Base-by-base conservation (phyloP, 2,113 vertebrate species). In the Chionis minor region DNA sequence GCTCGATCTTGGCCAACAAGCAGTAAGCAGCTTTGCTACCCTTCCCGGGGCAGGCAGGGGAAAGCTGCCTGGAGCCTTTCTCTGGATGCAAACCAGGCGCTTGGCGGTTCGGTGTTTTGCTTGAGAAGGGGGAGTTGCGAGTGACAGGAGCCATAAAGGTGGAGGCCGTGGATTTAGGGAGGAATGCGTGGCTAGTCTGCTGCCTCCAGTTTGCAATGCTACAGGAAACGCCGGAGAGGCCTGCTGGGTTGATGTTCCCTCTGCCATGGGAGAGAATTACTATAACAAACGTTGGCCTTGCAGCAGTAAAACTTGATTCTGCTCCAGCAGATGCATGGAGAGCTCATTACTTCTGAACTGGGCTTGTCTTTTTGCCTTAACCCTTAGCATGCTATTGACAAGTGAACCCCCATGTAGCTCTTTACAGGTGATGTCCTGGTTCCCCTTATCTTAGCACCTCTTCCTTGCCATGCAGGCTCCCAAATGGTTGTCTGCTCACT, bases 271-370 rank as follows among this genome's bases (percentile, higher is more conserved):
- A 95, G 75, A 81, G 94, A 95, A 94, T 71, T 85, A 61, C 67
- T 97, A 80, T 94, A 97, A 90, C 84, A 96, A 97, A 92, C 35
- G 8, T 49, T 58, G 89, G 82, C 82, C 28, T 92, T 74, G 94
- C 65, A 81, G 63, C 69, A 5, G 11, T 54, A 69, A 51, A n/a
- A n/a, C 7, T 30, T 45, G 51, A 38, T 58, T 67, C 66, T 33
- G n/a, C 79, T 96, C 87, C 95, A 94, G 81, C 54, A 73, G 72
- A 67, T 32, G 14, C 91, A 42, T 94, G 97, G 87, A 84, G 94
- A 97, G 82, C 82, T 97, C 89, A 5, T 97, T 70, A 88, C 20
- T 69, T 69, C 83, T 32, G 72, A 80, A 63, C 5, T 42, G 45
- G 77, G n/a, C 49, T 82, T 24, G 2, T 2, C 12, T 19, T 62